Conservation (phyloP, 2,888 invertebrate species). For the Fissipunctia ypsillon region DNA sequence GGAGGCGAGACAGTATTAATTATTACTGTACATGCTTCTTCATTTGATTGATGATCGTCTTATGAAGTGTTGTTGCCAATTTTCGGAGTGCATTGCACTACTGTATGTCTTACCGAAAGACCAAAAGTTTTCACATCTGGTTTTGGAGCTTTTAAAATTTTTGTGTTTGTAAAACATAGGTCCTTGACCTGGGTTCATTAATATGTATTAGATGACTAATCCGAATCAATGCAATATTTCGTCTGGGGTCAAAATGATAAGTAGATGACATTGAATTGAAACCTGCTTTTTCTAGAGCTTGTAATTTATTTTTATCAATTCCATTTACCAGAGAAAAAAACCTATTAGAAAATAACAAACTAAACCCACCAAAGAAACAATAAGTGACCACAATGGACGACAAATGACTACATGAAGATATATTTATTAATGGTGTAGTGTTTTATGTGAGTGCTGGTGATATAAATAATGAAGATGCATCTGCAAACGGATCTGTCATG, state of each 20-base stretch:
- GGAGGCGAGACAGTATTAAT: slow-evolving; percentile 62
- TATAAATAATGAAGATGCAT: slow-evolving; percentile 83
- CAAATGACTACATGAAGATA: slow-evolving; percentile 32
- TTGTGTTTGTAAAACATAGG: slow-evolving; percentile 7
- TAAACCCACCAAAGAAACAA: slow-evolving; percentile 56
- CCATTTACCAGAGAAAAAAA: not conserved
- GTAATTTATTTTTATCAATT: no score
- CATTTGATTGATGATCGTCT: slow-evolving; percentile 53
- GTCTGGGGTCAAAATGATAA: slow-evolving; percentile 8
- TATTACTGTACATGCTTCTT: slow-evolving; percentile 49
- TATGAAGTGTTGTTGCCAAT: slow-evolving; percentile 40
- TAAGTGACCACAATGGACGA: slow-evolving; percentile 47
- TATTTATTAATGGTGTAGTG: slow-evolving; percentile 62
- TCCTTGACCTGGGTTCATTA: slow-evolving; percentile 31
- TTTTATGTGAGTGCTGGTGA: slow-evolving; percentile 58
- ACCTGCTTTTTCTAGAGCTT: not conserved
- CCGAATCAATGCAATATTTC: not conserved
- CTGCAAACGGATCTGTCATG: slow-evolving; percentile 84
- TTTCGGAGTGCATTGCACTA: slow-evolving; percentile 47
- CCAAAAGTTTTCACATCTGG: not conserved
- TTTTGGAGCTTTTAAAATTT: not conserved
- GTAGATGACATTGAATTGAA: slow-evolving; percentile 9
- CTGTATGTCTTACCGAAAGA: not conserved
- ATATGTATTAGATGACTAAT: slow-evolving; percentile 34
- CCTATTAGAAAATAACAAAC: slow-evolving; percentile 28